Conservation (phyloP, 2,888 invertebrate genomes). For the Gibbula magus region DNA sequence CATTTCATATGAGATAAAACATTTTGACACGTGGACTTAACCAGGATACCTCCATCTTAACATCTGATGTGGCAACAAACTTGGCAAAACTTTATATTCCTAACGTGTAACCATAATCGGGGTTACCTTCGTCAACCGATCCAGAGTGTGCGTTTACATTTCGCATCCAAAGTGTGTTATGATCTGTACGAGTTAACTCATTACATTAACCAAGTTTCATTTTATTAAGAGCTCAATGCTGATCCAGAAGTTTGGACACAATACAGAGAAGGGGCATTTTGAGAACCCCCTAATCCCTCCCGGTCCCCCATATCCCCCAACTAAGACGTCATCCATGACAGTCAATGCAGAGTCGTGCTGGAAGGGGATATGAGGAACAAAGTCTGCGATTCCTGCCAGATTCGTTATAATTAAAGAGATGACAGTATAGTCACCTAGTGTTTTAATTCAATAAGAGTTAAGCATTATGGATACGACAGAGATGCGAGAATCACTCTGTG, state of each 20-base stretch:
- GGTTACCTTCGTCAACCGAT: no score
- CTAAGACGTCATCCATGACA: constrained; percentile 1
- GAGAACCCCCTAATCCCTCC: constrained; percentile 10
- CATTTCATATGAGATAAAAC: no score
- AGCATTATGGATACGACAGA: no score
- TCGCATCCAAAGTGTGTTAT: background rate
- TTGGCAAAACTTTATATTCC: no score
- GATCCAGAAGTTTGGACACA: constrained; percentile 15
- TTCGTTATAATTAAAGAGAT: background rate
- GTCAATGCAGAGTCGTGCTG: background rate
- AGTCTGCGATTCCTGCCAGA: background rate
- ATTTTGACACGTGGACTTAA: no score
- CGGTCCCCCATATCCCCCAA: background rate
- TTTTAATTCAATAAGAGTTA: background rate
- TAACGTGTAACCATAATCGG: no score
- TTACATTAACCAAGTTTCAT: constrained; percentile 39
- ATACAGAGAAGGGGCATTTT: background rate
- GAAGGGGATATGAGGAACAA: background rate
- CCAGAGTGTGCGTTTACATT: constrained; percentile 11
- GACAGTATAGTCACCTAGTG: background rate
- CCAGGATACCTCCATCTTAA: no score
- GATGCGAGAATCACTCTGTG: no score
- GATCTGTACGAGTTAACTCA: constrained; percentile 25
- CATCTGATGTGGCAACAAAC: no score
- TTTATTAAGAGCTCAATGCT: constrained; percentile 31